Evolutionary conservation across 1,140 invertebrate species (phyloP).

Genomic region (Drosophila watanabei): DNA sequence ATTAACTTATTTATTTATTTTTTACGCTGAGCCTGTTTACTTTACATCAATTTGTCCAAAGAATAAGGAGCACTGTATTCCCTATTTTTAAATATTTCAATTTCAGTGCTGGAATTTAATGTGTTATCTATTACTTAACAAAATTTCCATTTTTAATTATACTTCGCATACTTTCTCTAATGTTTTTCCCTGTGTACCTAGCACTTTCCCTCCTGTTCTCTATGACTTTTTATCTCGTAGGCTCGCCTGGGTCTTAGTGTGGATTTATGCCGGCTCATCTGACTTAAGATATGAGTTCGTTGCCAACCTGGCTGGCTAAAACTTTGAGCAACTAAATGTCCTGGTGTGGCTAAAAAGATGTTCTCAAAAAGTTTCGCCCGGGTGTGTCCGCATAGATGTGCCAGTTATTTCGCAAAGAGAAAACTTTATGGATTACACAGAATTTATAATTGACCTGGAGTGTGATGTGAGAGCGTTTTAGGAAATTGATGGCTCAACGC

Average conservation of each 20-base stretch:
- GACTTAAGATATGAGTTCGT: constrained; percentile 26
- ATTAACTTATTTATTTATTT: not conserved
- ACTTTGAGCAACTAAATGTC: constrained; percentile 61
- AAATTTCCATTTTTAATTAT: not conserved
- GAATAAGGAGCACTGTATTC: not conserved
- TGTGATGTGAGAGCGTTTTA: constrained; percentile 26
- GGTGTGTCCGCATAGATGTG: constrained; percentile 18
- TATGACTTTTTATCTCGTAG: constrained; percentile 31
- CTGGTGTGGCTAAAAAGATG: constrained; percentile 25
- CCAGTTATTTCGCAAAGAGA: constrained; percentile 4
- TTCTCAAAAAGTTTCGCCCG: constrained; percentile 19
- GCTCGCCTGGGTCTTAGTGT: constrained; percentile 32
- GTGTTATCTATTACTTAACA: not conserved
- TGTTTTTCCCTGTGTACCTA: not conserved
- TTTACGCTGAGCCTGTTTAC: not conserved
- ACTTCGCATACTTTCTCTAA: not conserved
- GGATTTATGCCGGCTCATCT: constrained; percentile 49
- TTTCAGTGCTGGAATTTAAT: not conserved
- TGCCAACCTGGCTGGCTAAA: constrained; percentile 26
- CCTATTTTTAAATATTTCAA: not conserved
- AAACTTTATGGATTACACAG: constrained; percentile 47
- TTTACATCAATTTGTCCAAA: too few relatives aligned
- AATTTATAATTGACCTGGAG: constrained; percentile 43
- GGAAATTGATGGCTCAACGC: constrained; percentile 31
- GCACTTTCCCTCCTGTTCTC: not conserved